Evolutionary conservation across 2,888 invertebrate species (phyloP).

Genomic region (Tridacna gigas): DNA sequence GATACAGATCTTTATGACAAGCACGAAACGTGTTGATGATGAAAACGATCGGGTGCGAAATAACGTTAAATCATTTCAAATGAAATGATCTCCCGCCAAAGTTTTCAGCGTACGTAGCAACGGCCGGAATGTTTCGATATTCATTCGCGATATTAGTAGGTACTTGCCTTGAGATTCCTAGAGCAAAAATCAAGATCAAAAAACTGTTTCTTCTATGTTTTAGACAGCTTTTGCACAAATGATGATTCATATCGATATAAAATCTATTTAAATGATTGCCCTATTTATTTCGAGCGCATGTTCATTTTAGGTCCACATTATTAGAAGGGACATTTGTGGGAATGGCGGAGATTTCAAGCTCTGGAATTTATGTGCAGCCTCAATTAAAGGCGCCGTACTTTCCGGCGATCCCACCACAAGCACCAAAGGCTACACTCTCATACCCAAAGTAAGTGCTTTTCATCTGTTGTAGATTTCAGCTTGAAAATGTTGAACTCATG

Average conservation of each 20-base stretch:
- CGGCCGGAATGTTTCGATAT: constrained; percentile 9
- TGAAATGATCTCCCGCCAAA: constrained; percentile 51
- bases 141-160: constrained; percentile 16
- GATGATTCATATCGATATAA: too few species aligned
- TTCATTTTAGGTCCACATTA: background rate
- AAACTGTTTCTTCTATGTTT: too few species aligned
- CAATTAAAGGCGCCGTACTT: constrained; percentile 73
- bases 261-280: background rate
- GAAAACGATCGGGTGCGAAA: too few species aligned
- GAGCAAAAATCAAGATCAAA: too few species aligned
- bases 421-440: constrained; percentile 72
- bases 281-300: constrained; percentile 10
- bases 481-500: background rate
- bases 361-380: constrained; percentile 62
- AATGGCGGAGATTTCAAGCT: constrained; percentile 71
- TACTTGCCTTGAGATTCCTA: background rate
- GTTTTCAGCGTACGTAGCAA: constrained; percentile 63
- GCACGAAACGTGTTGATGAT: too few species aligned
- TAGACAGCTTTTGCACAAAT: too few species aligned
- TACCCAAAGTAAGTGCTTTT: constrained; percentile 70
- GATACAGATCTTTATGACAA: too few species aligned
- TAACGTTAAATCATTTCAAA: background rate
- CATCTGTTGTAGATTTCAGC: background rate
- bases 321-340: constrained; percentile 7
- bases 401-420: constrained; percentile 73